Percentiles rank a stretch among this genome's conserved stretches.
Evolutionary conservation across 2,113 vertebrate genomes (phyloP).

Genomic region (Lepisosteus osseus): DNA sequence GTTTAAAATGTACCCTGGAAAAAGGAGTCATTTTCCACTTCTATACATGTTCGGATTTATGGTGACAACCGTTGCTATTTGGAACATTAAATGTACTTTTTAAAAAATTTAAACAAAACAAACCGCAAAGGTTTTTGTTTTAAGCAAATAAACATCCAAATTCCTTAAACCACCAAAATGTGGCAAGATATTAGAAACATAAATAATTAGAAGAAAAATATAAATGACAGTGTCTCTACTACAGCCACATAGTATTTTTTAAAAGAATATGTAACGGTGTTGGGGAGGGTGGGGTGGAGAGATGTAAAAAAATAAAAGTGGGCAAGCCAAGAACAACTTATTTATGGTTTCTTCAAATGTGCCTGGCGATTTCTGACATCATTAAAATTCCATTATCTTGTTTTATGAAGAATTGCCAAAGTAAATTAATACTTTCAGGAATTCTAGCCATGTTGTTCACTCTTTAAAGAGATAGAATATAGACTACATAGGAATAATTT

Average conservation of each 20-base stretch:
- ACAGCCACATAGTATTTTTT: conserved; percentile 31
- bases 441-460: conserved; percentile 13
- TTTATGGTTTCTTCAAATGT: conserved; percentile 24
- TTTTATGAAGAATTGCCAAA: conserved; percentile 30
- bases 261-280: conserved; percentile 13
- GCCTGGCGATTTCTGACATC: conserved; percentile 33
- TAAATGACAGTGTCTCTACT: conserved; percentile 39
- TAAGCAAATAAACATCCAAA: conserved; percentile 58
- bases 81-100: conserved; percentile 41
- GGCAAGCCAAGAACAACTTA: conserved; percentile 4
- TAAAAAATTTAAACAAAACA: conserved; percentile 59
- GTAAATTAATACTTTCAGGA: conserved; percentile 23
- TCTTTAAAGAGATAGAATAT: too few relatives aligned
- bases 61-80: conserved; percentile 64
- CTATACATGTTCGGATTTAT: conserved; percentile 56
- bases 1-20: conserved; percentile 40
- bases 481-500: too few relatives aligned
- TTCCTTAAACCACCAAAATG: conserved; percentile 56
- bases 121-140: conserved; percentile 55
- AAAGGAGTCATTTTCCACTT: conserved; percentile 50
- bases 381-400: conserved; percentile 33
- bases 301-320: background rate
- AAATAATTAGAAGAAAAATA: conserved; percentile 55
- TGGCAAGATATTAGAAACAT: conserved; percentile 53
- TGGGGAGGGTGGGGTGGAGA: background rate